These are phyloP conservation scores for Heliothis peltigera DNA, from an alignment of 2,888 invertebrate genomes.

Conservation along the genomic window DNA sequence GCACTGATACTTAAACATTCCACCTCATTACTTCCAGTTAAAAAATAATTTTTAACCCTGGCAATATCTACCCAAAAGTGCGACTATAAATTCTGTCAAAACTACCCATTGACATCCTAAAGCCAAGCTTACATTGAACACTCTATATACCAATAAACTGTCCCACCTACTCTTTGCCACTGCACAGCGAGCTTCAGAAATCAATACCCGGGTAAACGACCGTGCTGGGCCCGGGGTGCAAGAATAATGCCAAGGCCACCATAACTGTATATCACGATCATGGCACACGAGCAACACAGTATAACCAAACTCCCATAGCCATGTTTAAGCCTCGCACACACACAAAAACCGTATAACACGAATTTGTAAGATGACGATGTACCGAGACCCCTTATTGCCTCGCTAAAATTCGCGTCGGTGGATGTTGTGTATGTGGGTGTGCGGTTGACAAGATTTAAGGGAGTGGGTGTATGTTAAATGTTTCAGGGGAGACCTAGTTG, in stretches of 20 bases:
- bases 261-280: conserved; percentile 37
- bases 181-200: conserved; percentile 63
- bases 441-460: background rate
- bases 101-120: background rate
- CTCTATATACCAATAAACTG: background rate
- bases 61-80: too few relatives aligned
- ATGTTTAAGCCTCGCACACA: background rate
- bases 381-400: background rate
- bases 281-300: conserved; percentile 7
- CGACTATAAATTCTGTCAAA: too few relatives aligned
- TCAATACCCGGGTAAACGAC: conserved; percentile 71
- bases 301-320: conserved; percentile 1
- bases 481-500: conserved; percentile 1
- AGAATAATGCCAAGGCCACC: conserved; percentile 71
- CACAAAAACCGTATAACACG: background rate
- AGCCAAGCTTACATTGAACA: background rate
- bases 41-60: too few relatives aligned
- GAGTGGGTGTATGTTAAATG: background rate
- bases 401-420: background rate
- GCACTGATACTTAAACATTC: too few relatives aligned
- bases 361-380: background rate
- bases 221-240: conserved; percentile 65
- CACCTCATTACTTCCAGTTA: too few relatives aligned
- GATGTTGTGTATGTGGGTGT: background rate
- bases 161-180: conserved; percentile 50